phyloP scores from a whole-genome alignment of 2,797 vertebrate genomes.

The Tamandua tetradactyla region DNA sequence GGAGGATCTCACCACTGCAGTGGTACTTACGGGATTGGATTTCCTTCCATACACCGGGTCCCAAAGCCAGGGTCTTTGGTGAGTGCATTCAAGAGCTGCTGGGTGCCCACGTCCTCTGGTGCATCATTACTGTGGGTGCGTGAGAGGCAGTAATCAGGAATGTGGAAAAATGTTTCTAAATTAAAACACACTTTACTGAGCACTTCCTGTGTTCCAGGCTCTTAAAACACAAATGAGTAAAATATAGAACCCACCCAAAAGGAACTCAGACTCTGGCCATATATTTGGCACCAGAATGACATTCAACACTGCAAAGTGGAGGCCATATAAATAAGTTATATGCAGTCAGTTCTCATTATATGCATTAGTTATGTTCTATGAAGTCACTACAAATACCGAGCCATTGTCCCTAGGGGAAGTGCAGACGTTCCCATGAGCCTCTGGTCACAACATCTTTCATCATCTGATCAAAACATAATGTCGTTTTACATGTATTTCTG shows the following conservation, averaged over 20 bases:
- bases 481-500: no score
- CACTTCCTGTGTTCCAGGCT: not conserved
- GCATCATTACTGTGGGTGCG: slow-evolving; percentile 91
- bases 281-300: not conserved
- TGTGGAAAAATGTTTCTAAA: not conserved
- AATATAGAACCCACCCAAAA: not conserved
- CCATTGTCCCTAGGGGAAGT: no score
- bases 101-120: slow-evolving; percentile 89
- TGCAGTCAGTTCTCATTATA: no score
- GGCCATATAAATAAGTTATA: not conserved
- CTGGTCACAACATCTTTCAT: no score
- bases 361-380: no score
- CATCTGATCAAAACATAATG: no score
- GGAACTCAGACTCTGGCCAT: not conserved
- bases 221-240: slow-evolving; percentile 11
- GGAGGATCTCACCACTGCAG: not conserved
- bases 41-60: slow-evolving; percentile 94
- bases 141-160: slow-evolving; percentile 26
- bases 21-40: slow-evolving; percentile 91
- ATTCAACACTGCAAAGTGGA: not conserved
- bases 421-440: no score
- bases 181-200: not conserved
- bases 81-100: slow-evolving; percentile 89
- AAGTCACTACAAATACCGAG: no score
- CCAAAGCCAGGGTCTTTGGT: slow-evolving; percentile 92